phyloP scores from a whole-genome alignment of 2,888 invertebrate species.

The Itoplectis maculator region DNA sequence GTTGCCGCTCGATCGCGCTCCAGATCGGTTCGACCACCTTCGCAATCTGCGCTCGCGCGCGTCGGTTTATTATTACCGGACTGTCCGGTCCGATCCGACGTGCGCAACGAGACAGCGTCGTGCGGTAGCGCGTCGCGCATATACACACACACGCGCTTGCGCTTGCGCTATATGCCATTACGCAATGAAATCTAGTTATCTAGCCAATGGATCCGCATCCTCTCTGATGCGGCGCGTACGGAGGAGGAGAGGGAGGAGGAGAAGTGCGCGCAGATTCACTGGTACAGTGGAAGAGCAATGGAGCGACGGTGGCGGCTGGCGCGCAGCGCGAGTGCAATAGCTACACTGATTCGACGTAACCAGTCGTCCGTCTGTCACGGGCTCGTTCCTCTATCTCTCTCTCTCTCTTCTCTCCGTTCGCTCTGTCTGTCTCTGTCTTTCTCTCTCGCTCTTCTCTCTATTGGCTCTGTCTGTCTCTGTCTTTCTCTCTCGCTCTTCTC shows the following conservation, averaged over 20 bases:
- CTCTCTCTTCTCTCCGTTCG: slow-evolving; percentile 45
- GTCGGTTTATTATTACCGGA: slow-evolving; percentile 42
- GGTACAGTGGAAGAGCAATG: slow-evolving; percentile 33
- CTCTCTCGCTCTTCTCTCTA: slow-evolving; percentile 49
- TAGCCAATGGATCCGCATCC: slow-evolving; percentile 83
- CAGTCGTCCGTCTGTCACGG: slow-evolving; percentile 78
- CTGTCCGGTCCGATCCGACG: slow-evolving; percentile 56
- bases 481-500: slow-evolving; percentile 49
- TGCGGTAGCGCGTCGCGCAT: slow-evolving; percentile 43
- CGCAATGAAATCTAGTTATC: slow-evolving; percentile 84
- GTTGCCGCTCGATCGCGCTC: slow-evolving; percentile 29
- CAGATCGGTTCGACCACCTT: slow-evolving; percentile 30
- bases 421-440: slow-evolving; percentile 56
- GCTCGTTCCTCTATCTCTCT: slow-evolving; percentile 69
- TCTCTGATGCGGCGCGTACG: slow-evolving; percentile 71
- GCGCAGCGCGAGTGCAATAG: slow-evolving; percentile 59
- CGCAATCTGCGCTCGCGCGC: slow-evolving; percentile 30
- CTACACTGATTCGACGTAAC: slow-evolving; percentile 80
- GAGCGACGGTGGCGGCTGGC: not conserved
- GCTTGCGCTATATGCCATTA: slow-evolving; percentile 74
- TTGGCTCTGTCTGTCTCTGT: slow-evolving; percentile 54
- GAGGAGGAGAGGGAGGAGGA: slow-evolving; percentile 6
- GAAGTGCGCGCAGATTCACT: slow-evolving; percentile 52
- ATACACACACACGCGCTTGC: slow-evolving; percentile 56
- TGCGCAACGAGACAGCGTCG: slow-evolving; percentile 60